These are phyloP conservation scores for Nyctibius grandis DNA, from an alignment of 2,797 vertebrate species.

Conservation along the genomic window DNA sequence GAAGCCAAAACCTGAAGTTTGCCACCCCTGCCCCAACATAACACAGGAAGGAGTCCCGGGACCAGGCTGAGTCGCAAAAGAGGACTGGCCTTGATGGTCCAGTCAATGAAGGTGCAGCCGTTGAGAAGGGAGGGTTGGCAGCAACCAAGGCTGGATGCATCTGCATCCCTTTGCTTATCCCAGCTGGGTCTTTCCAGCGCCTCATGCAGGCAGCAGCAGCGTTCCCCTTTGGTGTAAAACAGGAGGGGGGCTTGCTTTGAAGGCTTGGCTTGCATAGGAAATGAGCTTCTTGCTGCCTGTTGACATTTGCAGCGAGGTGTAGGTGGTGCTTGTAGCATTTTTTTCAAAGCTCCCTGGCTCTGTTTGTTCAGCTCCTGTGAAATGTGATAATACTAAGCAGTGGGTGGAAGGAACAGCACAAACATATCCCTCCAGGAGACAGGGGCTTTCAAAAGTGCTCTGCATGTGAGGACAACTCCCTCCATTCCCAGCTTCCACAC, in stretches of 20 bases:
- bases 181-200: neutral
- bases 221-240: neutral
- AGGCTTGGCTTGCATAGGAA: neutral
- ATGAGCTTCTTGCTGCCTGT: neutral
- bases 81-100: too few relatives aligned
- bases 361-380: neutral
- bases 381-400: neutral
- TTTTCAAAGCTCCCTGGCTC: neutral
- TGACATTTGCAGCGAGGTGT: slow-evolving; percentile 9
- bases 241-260: neutral
- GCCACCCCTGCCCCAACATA: fast-evolving
- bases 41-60: fast-evolving
- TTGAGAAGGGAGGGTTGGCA: neutral
- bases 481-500: neutral
- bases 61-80: neutral
- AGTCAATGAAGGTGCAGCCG: neutral
- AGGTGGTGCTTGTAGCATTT: neutral
- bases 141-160: neutral
- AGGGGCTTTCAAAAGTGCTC: neutral
- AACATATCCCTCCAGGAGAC: neutral
- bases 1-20: neutral
- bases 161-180: neutral
- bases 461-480: neutral
- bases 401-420: neutral
- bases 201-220: neutral